Conservation (phyloP, 2,888 invertebrate species). For the Palloptera scutellata region DNA sequence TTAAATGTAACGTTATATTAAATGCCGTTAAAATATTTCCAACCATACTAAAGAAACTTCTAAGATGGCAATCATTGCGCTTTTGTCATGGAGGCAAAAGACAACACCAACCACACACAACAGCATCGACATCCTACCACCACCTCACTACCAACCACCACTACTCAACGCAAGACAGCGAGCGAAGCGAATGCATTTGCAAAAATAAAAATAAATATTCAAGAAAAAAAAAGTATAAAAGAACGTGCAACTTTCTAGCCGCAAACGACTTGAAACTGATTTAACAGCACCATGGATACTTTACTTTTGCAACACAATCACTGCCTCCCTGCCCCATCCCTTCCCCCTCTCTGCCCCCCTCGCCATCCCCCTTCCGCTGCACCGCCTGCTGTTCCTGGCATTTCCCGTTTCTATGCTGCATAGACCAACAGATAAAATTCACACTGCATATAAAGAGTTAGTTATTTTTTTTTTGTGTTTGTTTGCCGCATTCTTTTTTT, state of each 20-base stretch:
- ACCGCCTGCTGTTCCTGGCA: too few species aligned
- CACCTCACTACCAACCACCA: conserved; percentile 1
- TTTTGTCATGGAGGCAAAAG: not conserved
- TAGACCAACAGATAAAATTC: too few species aligned
- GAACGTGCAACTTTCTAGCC: conserved; percentile 18
- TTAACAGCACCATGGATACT: conserved; percentile 36
- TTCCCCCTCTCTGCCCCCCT: conserved; percentile 5
- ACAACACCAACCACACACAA: not conserved
- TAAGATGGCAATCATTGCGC: not conserved
- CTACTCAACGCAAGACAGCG: conserved; percentile 31
- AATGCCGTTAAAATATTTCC: conserved; percentile 41
- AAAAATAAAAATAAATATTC: not conserved
- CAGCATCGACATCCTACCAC: not conserved
- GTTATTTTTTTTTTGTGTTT: conserved; percentile 29
- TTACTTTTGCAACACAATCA: conserved; percentile 43
- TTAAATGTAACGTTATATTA: conserved; percentile 25
- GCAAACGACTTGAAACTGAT: conserved; percentile 17
- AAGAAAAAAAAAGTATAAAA: not conserved
- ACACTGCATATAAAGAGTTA: too few species aligned
- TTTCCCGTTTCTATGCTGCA: too few species aligned
- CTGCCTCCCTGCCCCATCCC: too few species aligned
- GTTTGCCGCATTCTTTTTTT: conserved; percentile 56
- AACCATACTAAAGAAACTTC: not conserved
- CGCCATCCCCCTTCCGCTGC: too few species aligned
- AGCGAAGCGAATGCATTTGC: conserved; percentile 51